Base-by-base conservation (phyloP, 1,140 invertebrate genomes). In the Zaprionus capensis region DNA sequence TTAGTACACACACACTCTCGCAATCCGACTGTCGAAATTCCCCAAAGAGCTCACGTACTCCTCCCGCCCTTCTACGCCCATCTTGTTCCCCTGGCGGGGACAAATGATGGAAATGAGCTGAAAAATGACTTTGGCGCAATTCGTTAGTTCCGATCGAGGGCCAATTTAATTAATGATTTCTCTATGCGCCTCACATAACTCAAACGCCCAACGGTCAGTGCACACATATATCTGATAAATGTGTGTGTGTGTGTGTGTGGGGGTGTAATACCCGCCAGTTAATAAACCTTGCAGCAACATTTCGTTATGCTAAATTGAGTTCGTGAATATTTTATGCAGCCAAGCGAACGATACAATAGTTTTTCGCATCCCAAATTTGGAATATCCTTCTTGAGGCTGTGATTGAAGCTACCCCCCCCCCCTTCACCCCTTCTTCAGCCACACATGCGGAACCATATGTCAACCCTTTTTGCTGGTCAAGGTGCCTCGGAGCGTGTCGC, bases 241-340 rank as follows among this genome's bases (percentile, higher is more conserved):
- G 20, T 24, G 5, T 51, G 20, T 1, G 20, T 49, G 3, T 20
- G 3, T 17, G n/a, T 24, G 9, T 14, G 3, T 51, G 9, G 12
- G 17, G 46, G 20, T 51, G 46, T 51, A 22, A 51, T 51, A 14
- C 12, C 11, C 6, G 17, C 20, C 49, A 38, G 62, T 41, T 57
- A 61, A 58, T 64, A 59, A 61, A 41, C 28, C 15, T 31, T 17
- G 17, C 46, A 56, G 26, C 26, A 46, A 61, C 49, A 69, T 75
- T 84, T 71, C 82, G 82, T 84, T 85, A 84, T 85, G 74, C 22
- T 85, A 85, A 84, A 85, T 84, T 78, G 82, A 85, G 70, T 78
- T 85, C 59, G 26, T 85, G 78, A 85, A 85, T 85, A 85, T 85
- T 85, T 85, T 22, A 85, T 85, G 71, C 57, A 68, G 26, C 44